These are phyloP conservation scores for Caenorhabditis latens DNA, from an alignment of 1,140 invertebrate species.

Conservation along the genomic window DNA sequence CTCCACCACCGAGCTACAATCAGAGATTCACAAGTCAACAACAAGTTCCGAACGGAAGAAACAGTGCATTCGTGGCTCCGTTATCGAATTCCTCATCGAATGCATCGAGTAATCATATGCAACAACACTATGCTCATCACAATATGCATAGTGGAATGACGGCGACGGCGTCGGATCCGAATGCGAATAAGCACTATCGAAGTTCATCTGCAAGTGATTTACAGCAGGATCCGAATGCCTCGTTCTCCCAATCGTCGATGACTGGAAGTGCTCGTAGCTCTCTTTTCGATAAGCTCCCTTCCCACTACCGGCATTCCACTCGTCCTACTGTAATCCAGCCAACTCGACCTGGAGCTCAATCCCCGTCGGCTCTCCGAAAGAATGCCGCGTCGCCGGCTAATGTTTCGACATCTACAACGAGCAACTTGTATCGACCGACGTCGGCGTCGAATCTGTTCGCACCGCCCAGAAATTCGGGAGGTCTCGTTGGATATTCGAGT, in stretches of 20 bases:
- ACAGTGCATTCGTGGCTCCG: constrained; percentile 37
- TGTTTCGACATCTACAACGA: background rate
- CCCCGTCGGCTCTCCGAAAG: constrained; percentile 54
- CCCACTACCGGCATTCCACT: constrained; percentile 63
- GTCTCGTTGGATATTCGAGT: constrained; percentile 22
- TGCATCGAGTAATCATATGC: constrained; percentile 47
- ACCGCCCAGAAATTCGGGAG: constrained; percentile 26
- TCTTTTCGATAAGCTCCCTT: constrained; percentile 65
- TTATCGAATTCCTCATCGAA: constrained; percentile 34
- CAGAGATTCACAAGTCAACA: background rate
- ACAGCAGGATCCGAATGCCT: constrained; percentile 61
- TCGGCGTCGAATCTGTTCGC: constrained; percentile 57
- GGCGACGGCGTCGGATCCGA: constrained; percentile 2
- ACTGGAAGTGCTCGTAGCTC: constrained; percentile 56
- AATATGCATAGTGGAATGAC: constrained; percentile 50
- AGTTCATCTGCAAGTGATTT: constrained; percentile 42
- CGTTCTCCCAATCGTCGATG: constrained; percentile 58
- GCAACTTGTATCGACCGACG: constrained; percentile 49
- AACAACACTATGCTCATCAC: constrained; percentile 46
- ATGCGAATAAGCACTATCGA: constrained; percentile 30
- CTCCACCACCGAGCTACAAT: constrained; percentile 24
- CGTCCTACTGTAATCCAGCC: constrained; percentile 64
- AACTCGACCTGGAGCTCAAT: constrained; percentile 35
- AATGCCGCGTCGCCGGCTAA: background rate
- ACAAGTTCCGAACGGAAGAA: background rate